phyloP scores from a whole-genome alignment of 2,797 vertebrate genomes.

The Pterois miles region DNA sequence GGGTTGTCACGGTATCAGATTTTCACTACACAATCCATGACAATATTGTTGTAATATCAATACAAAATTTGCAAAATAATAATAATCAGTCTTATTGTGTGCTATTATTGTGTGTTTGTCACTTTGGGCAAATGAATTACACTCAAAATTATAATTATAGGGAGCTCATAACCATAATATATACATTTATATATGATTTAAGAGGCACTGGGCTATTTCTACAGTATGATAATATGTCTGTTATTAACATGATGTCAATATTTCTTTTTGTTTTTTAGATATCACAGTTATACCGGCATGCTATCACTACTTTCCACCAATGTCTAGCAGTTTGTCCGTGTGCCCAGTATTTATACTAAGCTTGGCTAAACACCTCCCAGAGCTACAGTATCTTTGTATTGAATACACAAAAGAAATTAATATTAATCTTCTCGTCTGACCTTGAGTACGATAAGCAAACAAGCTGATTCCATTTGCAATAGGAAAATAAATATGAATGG shows the following conservation, averaged over 20 bases:
- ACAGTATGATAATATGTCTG: not conserved
- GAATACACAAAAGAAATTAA: too few species aligned
- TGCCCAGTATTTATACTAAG: not conserved
- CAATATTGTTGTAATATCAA: too few species aligned
- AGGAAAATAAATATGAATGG: not conserved
- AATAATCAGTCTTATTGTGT: too few species aligned
- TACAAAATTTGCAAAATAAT: too few species aligned
- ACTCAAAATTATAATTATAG: not conserved
- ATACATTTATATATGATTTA: not conserved
- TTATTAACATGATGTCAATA: too few species aligned
- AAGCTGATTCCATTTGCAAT: not conserved
- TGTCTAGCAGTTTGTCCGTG: not conserved
- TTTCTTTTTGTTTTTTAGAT: too few species aligned
- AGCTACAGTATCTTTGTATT: not conserved
- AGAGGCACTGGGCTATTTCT: not conserved
- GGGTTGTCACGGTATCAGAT: not conserved
- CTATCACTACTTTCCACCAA: too few species aligned
- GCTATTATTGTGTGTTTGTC: too few species aligned
- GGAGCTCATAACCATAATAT: not conserved
- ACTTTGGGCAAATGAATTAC: not conserved
- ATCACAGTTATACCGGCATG: too few species aligned
- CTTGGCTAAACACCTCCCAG: not conserved
- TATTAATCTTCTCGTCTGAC: not conserved
- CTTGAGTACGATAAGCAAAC: not conserved
- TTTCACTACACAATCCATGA: not conserved